phyloP scores from a whole-genome alignment of 2,888 invertebrate species.

The Mesoligia furuncula region DNA sequence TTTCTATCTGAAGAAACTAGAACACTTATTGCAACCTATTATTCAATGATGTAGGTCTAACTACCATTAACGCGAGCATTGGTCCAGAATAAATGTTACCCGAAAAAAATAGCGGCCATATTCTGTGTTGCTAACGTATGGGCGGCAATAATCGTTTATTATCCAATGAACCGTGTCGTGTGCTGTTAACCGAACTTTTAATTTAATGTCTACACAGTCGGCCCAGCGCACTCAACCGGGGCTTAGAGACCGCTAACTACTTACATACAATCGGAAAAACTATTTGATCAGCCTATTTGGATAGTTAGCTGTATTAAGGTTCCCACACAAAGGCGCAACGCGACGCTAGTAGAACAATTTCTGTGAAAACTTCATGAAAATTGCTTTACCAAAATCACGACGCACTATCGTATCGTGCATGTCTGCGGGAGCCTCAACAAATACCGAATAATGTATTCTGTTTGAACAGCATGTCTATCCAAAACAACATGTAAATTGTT shows the following conservation, averaged over 20 bases:
- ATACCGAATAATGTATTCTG: conserved; percentile 14
- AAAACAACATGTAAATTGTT: conserved; percentile 27
- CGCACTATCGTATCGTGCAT: background rate
- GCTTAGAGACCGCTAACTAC: conserved; percentile 32
- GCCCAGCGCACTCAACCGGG: conserved; percentile 22
- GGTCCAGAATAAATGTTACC: conserved; percentile 5
- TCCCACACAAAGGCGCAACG: background rate
- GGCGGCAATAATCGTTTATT: conserved; percentile 62
- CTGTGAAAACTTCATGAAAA: background rate
- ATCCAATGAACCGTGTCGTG: conserved; percentile 63
- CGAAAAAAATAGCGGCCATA: conserved; percentile 25
- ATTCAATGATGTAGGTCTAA: conserved; percentile 15
- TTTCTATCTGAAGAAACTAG: conserved; percentile 1
- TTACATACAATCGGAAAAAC: conserved; percentile 4
- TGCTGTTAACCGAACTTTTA: conserved; percentile 62
- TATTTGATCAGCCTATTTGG: conserved; percentile 11
- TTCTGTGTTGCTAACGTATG: conserved; percentile 37
- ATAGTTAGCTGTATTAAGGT: background rate
- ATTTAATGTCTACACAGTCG: conserved; percentile 56
- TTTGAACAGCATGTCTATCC: conserved; percentile 17
- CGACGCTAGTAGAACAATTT: background rate
- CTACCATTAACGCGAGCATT: conserved; percentile 18
- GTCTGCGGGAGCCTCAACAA: background rate
- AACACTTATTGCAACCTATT: background rate
- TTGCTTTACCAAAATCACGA: background rate